A percentile compares a stretch with the other conserved stretches of the same genome.
phyloP scores from a whole-genome alignment of 30 jellyfish, hydroid and myxozoan genomes.

The Pelagia noctiluca region DNA sequence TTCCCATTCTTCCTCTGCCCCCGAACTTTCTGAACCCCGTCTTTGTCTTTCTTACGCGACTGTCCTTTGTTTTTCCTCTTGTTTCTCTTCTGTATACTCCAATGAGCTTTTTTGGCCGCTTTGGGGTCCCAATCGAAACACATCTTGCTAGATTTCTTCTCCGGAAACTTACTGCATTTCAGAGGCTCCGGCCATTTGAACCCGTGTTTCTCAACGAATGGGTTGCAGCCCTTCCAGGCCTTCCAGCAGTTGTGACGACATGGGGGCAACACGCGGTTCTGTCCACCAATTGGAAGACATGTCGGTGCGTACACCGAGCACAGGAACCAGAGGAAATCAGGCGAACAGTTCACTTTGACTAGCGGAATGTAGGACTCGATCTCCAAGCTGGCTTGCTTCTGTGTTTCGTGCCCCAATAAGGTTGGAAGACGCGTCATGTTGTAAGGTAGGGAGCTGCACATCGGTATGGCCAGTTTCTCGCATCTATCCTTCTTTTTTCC shows the following conservation, averaged over 20 bases:
- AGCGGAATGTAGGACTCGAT: slow-evolving; percentile 67
- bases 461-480: slow-evolving; percentile 71
- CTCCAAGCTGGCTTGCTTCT: slow-evolving; percentile 74
- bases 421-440: slow-evolving; percentile 88
- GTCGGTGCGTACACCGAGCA: slow-evolving; percentile 94
- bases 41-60: too few species aligned
- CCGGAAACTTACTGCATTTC: slow-evolving; percentile 78
- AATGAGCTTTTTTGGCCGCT: too few species aligned
- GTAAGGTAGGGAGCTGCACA: slow-evolving; percentile 86
- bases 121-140: too few species aligned
- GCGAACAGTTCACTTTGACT: slow-evolving; percentile 66
- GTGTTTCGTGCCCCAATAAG: slow-evolving; percentile 77
- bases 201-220: slow-evolving; percentile 69
- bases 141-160: slow-evolving; percentile 54
- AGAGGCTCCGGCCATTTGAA: slow-evolving; percentile 83
- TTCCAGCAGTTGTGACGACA: slow-evolving; percentile 87
- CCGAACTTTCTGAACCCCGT: too few species aligned
- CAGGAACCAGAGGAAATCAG: slow-evolving; percentile 68
- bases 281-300: slow-evolving; percentile 62
- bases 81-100: slow-evolving; percentile 32
- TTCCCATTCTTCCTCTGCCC: too few species aligned
- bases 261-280: slow-evolving; percentile 58
- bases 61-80: too few species aligned
- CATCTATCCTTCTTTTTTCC: too few species aligned
- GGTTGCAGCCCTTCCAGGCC: slow-evolving; percentile 68